phyloP scores from a whole-genome alignment of 2,888 invertebrate genomes.

The Merodon equestris region DNA sequence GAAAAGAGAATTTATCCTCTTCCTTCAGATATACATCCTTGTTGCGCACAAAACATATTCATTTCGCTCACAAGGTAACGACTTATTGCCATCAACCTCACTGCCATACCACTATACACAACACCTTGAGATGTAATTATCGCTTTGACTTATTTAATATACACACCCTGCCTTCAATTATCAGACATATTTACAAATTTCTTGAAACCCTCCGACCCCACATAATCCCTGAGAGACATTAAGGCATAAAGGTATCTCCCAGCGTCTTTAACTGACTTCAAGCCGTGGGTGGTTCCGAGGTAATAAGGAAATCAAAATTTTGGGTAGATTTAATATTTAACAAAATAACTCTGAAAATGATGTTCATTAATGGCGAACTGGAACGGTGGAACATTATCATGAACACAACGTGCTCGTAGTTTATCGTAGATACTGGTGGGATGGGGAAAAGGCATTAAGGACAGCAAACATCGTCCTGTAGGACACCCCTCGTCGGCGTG shows the following conservation, averaged over 20 bases:
- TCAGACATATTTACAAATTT: slow-evolving; percentile 25
- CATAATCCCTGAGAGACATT: not conserved
- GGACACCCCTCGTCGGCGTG: not conserved
- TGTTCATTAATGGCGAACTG: slow-evolving; percentile 47
- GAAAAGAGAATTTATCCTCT: no score
- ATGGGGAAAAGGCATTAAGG: slow-evolving; percentile 23
- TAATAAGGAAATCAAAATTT: slow-evolving; percentile 16
- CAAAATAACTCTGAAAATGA: slow-evolving; percentile 50
- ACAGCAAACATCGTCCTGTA: slow-evolving; percentile 3
- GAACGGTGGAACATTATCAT: slow-evolving; percentile 32
- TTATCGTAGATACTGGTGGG: not conserved
- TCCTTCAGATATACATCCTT: no score
- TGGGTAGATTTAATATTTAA: slow-evolving; percentile 49
- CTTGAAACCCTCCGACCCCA: not conserved
- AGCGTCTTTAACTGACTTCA: slow-evolving; percentile 24
- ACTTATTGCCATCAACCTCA: no score
- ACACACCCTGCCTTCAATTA: slow-evolving; percentile 23
- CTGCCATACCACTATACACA: not conserved
- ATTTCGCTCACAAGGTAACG: no score
- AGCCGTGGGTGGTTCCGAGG: not conserved
- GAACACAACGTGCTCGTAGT: not conserved
- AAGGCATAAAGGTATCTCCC: not conserved
- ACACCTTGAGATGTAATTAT: slow-evolving; percentile 40
- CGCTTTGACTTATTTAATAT: slow-evolving; percentile 37
- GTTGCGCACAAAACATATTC: no score